Percentiles rank a stretch among this genome's conserved stretches.
Conservation (phyloP, 2,888 invertebrate species). For the Oligia latruncula region DNA sequence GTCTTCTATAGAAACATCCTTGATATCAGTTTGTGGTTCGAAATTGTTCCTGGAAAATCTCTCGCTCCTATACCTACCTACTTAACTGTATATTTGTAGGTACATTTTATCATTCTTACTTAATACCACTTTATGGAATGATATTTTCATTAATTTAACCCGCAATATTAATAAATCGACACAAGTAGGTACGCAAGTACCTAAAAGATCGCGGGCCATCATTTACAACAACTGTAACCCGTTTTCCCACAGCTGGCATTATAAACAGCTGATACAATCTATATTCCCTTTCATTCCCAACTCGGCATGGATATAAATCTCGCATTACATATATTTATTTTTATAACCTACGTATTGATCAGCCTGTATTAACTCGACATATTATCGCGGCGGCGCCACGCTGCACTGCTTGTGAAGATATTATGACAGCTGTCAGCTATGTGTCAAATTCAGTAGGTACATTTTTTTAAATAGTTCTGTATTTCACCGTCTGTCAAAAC, state of each 20-base stretch:
- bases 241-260: constrained; percentile 62
- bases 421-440: constrained; percentile 41
- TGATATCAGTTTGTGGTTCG: not conserved
- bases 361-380: constrained; percentile 14
- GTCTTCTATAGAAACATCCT: not conserved
- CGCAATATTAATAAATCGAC: constrained; percentile 25
- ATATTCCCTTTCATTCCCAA: constrained; percentile 63
- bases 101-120: not conserved
- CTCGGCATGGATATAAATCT: constrained; percentile 57
- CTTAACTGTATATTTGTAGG: not conserved
- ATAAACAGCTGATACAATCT: constrained; percentile 63
- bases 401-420: constrained; percentile 6
- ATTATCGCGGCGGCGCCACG: not conserved
- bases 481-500: constrained; percentile 16
- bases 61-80: too few species aligned
- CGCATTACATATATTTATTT: constrained; percentile 49
- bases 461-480: not conserved
- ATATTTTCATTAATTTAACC: constrained; percentile 13
- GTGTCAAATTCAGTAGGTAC: constrained; percentile 20
- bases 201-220: constrained; percentile 39
- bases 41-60: not conserved
- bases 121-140: not conserved
- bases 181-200: not conserved
- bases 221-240: constrained; percentile 49
- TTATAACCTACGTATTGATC: constrained; percentile 52